Evolutionary conservation across 2,888 invertebrate species (phyloP), one percentile per base, ranked within the genome.

Genomic region (Cataglyphis altisquamis): DNA sequence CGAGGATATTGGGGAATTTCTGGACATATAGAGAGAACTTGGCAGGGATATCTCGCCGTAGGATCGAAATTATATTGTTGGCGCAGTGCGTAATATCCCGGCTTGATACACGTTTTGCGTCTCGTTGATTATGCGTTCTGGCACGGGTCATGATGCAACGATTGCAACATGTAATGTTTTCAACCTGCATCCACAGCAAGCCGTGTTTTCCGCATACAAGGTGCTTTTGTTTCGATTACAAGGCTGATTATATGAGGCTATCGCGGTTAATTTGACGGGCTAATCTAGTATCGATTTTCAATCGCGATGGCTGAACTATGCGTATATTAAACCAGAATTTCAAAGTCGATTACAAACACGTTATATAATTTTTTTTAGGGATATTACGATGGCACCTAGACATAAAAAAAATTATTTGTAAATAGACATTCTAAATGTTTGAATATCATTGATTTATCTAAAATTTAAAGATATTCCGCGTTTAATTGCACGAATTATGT

Each of bases 1-100:
- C 85, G 86, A 88, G 88, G 81, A 73, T 86, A 84, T 88, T 82
- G 82, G 80, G 55, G 66, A 82, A 70, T 85, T 84, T 82, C 83
- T 86, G 77, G 41, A 45, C 55, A 48, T 25, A n/a, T 15, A 4
- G 77, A 82, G 41, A 75, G 67, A 60, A 85, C 85, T 87, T 89
- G 87, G 82, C 85, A 84, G 85, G 62, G 57, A 62, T 80, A 70
- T 60, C 41, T 45, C 41, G 64, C 8, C 10, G 8, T 52, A n/a
- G 48, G 8, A 52, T 52, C n/a, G 48, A 52, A 52, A 52, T 52
- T 52, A 52, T 52, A 52, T 52, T n/a, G 48, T 52, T 52, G 48
- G 48, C n/a, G 48, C 48, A 52, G n/a, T 39, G 77, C 74, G 64
- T 57, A 55, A 55, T 9, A 32, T 25, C 32, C 55, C 55, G 15